Base-by-base conservation (phyloP, 2,888 invertebrate genomes). In the Macaria liturata region DNA sequence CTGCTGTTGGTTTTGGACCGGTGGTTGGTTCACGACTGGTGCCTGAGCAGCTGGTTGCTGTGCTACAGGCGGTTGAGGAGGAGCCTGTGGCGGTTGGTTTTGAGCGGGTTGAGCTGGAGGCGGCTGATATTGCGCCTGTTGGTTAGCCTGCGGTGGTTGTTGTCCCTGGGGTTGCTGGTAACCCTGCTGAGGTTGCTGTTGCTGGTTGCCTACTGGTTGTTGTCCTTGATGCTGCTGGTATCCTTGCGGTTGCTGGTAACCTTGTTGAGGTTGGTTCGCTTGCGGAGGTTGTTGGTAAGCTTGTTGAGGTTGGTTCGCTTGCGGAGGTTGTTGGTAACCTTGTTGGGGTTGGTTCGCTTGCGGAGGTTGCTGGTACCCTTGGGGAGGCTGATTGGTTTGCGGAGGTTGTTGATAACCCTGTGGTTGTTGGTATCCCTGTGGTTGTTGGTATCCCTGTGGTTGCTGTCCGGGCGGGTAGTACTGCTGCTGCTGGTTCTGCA, bases 391-490 rank as follows among this genome's bases (percentile, higher is more conserved):
- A 39, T 68, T 63, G 32, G 71, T 62, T 45, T 61, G 70, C 8
- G 32, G 60, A 0, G 58, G 54, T 1, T 55, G 63, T 53, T 71
- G 69, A 32, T 67, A 62, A 20, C 60, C 66, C 4, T 66, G 69
- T 0, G 71, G 60, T 7, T 69, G 67, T 2, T 60, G 61, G 4
- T 57, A 54, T 9, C 57, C 64, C 9, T 61, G 66, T 8, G 56
- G 65, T 32, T 58, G 65, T 47, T 70, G 72, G 39, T 65, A 69
- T n/a, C 66, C 62, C 32, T 64, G 56, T 3, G 51, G 57, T 30
- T 59, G 54, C 54, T 71, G 75, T n/a, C 65, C 72, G 43, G 76
- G 78, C 4, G 72, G 72, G 3, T 55, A 54, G 46, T 59, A 44
- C n/a, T 54, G 37, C 70, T 71, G 59, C 49, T 72, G 74, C 40